Percentiles rank a stretch among this genome's conserved stretches.
These are phyloP conservation scores for Dynastes tityus DNA, from an alignment of 2,888 invertebrate species.

Conservation along the genomic window DNA sequence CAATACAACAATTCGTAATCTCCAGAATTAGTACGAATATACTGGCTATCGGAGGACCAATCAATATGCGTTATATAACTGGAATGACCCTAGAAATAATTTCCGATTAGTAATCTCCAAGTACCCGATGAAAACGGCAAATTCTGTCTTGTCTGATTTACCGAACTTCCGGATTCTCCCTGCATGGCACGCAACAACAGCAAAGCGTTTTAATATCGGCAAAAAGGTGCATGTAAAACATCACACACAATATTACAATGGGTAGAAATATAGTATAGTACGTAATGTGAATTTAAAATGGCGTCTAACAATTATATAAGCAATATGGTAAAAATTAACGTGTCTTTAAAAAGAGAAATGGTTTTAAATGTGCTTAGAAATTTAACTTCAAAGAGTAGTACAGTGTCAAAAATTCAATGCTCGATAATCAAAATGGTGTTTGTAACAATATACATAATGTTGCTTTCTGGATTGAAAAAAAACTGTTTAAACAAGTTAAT, in stretches of 20 bases:
- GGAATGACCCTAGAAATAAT: slow-evolving; percentile 84
- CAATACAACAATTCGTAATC: slow-evolving; percentile 94
- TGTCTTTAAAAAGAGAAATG: neutral
- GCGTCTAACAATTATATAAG: neutral
- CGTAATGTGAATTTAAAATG: neutral
- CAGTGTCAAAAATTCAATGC: no score
- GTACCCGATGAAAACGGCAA: slow-evolving; percentile 53
- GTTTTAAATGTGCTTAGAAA: neutral
- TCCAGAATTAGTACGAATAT: slow-evolving; percentile 89
- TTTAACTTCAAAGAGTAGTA: neutral
- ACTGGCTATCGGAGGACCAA: slow-evolving; percentile 89
- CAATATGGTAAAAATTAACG: neutral
- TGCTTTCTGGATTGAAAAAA: no score
- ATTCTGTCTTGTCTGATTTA: slow-evolving; percentile 70
- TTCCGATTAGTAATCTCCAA: neutral
- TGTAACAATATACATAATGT: no score
- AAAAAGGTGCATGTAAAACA: slow-evolving; percentile 46
- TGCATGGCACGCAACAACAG: slow-evolving; percentile 43
- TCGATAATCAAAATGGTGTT: no score
- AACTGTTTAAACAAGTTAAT: no score
- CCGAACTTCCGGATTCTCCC: slow-evolving; percentile 70
- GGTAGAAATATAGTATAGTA: slow-evolving; percentile 14
- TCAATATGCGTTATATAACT: slow-evolving; percentile 92
- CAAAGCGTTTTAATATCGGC: slow-evolving; percentile 33
- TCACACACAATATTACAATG: slow-evolving; percentile 29